phyloP scores from a whole-genome alignment of 2,113 vertebrate genomes.

The Alligator mississippiensis region DNA sequence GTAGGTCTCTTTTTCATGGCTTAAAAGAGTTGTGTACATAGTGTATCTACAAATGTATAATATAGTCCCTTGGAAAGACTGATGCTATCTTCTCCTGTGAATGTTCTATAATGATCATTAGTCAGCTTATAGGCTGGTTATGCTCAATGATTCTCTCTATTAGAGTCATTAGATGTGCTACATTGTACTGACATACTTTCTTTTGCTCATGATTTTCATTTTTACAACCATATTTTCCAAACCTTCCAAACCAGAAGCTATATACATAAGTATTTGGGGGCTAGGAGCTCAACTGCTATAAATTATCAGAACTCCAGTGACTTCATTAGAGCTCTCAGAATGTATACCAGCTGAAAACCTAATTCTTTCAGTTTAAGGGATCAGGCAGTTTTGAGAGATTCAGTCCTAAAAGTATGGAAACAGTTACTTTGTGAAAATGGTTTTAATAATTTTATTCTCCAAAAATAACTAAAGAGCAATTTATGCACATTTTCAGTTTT shows the following conservation, averaged over 20 bases:
- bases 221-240: neutral
- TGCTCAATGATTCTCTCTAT: neutral
- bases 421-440: neutral
- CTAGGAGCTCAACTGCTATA: neutral
- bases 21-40: neutral
- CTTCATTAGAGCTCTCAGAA: neutral
- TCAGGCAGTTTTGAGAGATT: neutral
- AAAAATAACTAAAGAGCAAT: neutral
- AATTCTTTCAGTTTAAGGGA: neutral
- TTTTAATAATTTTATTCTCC: neutral
- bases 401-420: neutral
- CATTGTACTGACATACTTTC: neutral
- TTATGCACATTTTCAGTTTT: neutral
- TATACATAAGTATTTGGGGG: neutral
- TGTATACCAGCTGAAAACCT: neutral
- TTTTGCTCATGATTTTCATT: neutral
- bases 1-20: neutral
- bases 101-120: neutral
- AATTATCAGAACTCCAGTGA: neutral
- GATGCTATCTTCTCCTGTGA: neutral
- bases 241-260: neutral
- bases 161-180: neutral
- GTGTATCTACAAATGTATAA: neutral
- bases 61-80: neutral
- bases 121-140: neutral